Evolutionary conservation across 2,888 invertebrate genomes (phyloP), one percentile per base, ranked within the genome.

Genomic region (Scelioninae gen. 1): DNA sequence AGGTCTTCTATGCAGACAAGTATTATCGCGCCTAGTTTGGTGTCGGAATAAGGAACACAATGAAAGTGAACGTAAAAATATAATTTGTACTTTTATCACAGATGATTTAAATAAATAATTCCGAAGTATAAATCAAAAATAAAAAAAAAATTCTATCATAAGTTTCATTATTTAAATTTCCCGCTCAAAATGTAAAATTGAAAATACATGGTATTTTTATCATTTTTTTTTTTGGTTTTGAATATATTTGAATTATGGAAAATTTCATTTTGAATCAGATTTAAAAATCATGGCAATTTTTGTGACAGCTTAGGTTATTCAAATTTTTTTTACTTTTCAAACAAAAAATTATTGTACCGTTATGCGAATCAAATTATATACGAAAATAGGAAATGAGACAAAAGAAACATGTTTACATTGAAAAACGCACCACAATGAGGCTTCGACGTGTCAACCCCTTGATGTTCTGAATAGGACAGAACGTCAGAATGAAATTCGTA

Each of bases 1-100:
- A 63, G 65, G 34, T 43, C 32, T 47, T 81, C 85, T 85, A 87
- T 86, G 89, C 87, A 87, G 79, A 85, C 87, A 89, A 85, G 88
- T 82, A 91, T 91, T 91, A 91, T 90, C 89, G 87, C 87, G 78
- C 85, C 85, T 85, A 85, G 62, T 82, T 85, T 55, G 78, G 69
- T 75, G 74, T 83, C 85, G 31, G 31, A 53, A 60, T 60, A 43
- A 43, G 11, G 32, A 62, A 23, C 15, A 38, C 8, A 10, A 38
- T 9, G 10, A 38, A 38, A 38, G 10, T 9, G 8, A 38, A 9
- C 38, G 1, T 38, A 8, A 38, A 38, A 38, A 38, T 38, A 10
- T 10, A 38, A 38, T 9, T 9, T 38, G 8, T 38, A 10, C 38
- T 9, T 38, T 38, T 38, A 9, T 38, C 10, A 1, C 38, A 38